phyloP scores from a whole-genome alignment of 2,113 vertebrate genomes.

The Axis porcinus region DNA sequence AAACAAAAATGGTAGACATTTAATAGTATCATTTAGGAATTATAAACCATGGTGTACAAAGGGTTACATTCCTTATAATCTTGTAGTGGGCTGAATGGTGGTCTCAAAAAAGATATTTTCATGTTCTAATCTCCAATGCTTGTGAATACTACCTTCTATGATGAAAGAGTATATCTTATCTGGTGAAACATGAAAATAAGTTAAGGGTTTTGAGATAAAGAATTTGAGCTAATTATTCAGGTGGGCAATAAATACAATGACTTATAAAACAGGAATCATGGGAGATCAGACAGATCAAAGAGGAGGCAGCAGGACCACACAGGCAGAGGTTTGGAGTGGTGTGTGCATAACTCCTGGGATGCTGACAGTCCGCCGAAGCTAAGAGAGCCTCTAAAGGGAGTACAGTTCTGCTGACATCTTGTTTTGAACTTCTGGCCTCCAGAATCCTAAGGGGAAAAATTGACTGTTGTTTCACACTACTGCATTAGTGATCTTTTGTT shows the following conservation, averaged over 20 bases:
- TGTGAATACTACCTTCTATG: background rate
- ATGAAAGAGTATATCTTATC: background rate
- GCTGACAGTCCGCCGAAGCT: background rate
- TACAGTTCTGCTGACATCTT: background rate
- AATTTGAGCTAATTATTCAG: background rate
- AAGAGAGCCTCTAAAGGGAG: background rate
- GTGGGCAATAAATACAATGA: background rate
- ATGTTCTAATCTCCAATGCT: background rate
- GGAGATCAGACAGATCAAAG: background rate
- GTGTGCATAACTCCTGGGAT: background rate
- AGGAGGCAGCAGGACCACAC: background rate
- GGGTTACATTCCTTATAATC: background rate
- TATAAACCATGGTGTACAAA: background rate
- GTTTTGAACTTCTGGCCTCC: background rate
- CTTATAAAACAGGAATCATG: background rate
- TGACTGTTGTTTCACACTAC: background rate
- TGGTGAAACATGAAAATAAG: background rate
- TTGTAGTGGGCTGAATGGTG: background rate
- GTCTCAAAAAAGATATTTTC: background rate
- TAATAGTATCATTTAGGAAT: background rate
- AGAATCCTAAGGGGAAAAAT: background rate
- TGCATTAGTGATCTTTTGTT: background rate
- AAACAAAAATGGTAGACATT: background rate
- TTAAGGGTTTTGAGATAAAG: background rate
- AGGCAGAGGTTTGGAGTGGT: background rate